Evolutionary conservation across 2,888 invertebrate species (phyloP).

Genomic region (Tetrapedia diversipes): DNA sequence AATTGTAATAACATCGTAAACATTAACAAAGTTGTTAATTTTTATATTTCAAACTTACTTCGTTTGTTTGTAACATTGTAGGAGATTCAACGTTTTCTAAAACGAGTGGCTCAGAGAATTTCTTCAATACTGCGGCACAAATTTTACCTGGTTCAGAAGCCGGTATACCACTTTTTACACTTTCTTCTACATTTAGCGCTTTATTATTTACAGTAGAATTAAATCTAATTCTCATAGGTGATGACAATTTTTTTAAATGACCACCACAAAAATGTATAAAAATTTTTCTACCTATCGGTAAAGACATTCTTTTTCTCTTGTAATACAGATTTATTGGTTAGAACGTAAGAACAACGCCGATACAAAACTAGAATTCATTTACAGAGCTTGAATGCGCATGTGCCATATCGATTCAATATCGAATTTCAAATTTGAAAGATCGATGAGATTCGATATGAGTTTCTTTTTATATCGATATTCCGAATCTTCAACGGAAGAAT

Average conservation of each 20-base stretch:
- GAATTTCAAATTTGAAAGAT: constrained; percentile 29
- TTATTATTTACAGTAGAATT: constrained; percentile 6
- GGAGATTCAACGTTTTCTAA: constrained; percentile 83
- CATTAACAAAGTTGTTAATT: background rate
- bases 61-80: constrained; percentile 82
- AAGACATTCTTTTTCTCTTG: constrained; percentile 61
- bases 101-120: constrained; percentile 83
- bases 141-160: constrained; percentile 70
- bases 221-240: constrained; percentile 49
- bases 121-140: constrained; percentile 84
- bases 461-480: constrained; percentile 9
- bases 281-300: constrained; percentile 48
- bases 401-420: background rate
- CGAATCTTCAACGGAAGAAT: background rate
- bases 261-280: constrained; percentile 51
- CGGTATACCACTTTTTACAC: constrained; percentile 48
- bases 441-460: constrained; percentile 11
- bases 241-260: constrained; percentile 45
- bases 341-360: constrained; percentile 3
- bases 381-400: background rate
- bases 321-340: background rate
- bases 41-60: constrained; percentile 75
- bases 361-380: no score
- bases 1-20: no score
- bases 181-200: constrained; percentile 43